A percentile compares a stretch with the other conserved stretches of the same genome.
Evolutionary conservation across 2,888 invertebrate species (phyloP).

Genomic region (Folsomia candida): DNA sequence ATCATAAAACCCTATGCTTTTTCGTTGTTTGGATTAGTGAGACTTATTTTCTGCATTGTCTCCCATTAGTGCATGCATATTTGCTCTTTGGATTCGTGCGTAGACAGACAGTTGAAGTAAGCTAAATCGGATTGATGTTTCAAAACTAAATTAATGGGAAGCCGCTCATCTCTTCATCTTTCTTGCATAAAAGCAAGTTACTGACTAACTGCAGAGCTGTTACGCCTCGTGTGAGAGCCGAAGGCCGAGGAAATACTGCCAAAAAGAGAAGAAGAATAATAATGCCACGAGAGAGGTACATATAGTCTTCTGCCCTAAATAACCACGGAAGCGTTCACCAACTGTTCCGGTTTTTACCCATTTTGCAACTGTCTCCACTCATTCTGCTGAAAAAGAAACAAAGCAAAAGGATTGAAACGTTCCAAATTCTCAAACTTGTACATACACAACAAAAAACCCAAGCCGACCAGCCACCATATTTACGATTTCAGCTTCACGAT

Average conservation of each 20-base stretch:
- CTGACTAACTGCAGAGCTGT: no score
- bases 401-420: not conserved
- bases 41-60: no score
- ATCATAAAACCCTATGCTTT: no score
- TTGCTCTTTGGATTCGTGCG: no score
- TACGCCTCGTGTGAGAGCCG: no score
- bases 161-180: no score
- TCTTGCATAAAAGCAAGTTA: no score
- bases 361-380: constrained; percentile 6
- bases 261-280: not conserved
- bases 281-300: not conserved
- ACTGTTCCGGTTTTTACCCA: constrained; percentile 42
- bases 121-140: no score
- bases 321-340: constrained; percentile 44
- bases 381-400: not conserved
- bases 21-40: no score
- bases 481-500: not conserved
- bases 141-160: no score
- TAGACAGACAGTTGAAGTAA: no score
- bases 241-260: not conserved
- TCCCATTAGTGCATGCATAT: no score
- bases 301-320: constrained; percentile 34
- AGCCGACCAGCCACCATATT: not conserved
- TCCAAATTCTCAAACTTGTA: not conserved
- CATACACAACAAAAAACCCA: not conserved